Evolutionary conservation across 2,113 vertebrate species (phyloP).

Genomic region (Rostratula benghalensis): DNA sequence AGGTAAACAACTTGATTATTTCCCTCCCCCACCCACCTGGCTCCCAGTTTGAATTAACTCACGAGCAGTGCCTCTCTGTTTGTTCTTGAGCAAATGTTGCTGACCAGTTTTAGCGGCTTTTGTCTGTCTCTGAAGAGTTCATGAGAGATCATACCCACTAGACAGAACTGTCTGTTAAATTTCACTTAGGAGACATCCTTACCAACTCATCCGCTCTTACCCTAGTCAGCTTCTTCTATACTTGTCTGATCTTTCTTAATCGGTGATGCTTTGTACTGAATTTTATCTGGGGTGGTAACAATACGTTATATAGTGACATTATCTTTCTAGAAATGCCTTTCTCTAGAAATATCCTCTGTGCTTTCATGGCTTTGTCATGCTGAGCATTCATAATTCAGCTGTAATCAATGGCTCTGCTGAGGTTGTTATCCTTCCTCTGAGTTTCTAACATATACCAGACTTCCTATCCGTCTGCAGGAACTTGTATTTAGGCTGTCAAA

Average conservation of each 20-base stretch:
- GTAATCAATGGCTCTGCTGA: not conserved
- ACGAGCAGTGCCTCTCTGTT: not conserved
- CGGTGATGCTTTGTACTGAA: not conserved
- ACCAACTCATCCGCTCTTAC: not conserved
- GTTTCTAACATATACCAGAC: not conserved
- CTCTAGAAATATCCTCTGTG: not conserved
- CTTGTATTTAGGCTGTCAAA: not conserved
- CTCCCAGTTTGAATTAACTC: not conserved
- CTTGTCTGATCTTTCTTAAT: not conserved
- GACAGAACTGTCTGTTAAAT: not conserved
- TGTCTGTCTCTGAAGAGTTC: not conserved
- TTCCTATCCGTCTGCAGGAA: not conserved
- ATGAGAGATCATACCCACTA: not conserved
- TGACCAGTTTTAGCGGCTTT: not conserved
- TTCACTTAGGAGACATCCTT: not conserved
- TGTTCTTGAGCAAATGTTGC: not conserved
- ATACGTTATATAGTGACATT: not conserved
- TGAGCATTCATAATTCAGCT: conserved; percentile 28
- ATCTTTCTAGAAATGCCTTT: conserved; percentile 39
- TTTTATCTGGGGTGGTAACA: not conserved
- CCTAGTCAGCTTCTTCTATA: not conserved
- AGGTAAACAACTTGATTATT: not conserved
- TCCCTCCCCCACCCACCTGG: fast-evolving
- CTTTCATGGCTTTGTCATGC: not conserved
- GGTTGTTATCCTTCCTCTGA: not conserved